A percentile compares a stretch with the other conserved stretches of the same genome.
Conservation (phyloP, 2,113 vertebrate species). For the Chroicocephalus ridibundus region DNA sequence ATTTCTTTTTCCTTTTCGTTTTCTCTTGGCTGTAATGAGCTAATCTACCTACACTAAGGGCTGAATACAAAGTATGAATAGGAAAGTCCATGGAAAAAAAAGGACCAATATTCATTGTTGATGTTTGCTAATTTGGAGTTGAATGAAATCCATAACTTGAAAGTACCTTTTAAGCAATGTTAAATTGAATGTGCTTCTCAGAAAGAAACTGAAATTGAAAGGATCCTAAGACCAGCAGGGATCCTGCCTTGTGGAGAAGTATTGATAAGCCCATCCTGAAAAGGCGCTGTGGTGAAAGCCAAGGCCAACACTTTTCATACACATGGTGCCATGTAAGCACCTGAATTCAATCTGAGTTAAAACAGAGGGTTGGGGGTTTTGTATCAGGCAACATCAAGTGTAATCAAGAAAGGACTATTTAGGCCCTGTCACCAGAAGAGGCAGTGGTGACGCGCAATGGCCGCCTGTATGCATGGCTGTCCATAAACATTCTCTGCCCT, state of each 20-base stretch:
- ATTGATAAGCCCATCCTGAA: background rate
- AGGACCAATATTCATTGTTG: background rate
- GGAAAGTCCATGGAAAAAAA: background rate
- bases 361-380: rapidly evolving
- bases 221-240: background rate
- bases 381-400: background rate
- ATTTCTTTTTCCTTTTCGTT: background rate
- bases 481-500: background rate
- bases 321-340: background rate
- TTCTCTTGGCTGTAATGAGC: background rate
- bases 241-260: background rate
- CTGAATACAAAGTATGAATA: background rate
- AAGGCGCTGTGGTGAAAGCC: background rate
- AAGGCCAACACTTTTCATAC: background rate
- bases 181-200: background rate
- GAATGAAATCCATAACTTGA: background rate
- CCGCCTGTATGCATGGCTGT: background rate
- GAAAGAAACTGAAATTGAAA: background rate
- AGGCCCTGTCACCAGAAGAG: background rate
- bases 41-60: background rate
- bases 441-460: rapidly evolving
- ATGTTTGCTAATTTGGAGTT: background rate
- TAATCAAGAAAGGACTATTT: background rate
- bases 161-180: background rate
- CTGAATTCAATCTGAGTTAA: background rate